phyloP scores from a whole-genome alignment of 2,113 vertebrate genomes.

The Danio rerio region GRCz12tu NC_133182.1:69825501-69826000 shows the following conservation, averaged over 20 bases:
- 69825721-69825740: not conserved
- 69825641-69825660: not conserved
- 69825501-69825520: no score
- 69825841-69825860: conserved; percentile 20
- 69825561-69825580: no score
- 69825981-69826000: conserved; percentile 46
- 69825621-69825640: no score
- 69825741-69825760: not conserved
- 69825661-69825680: not conserved
- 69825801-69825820: conserved; percentile 1
- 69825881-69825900: not conserved
- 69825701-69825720: not conserved
- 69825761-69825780: not conserved
- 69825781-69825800: conserved; percentile 46
- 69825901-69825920: conserved; percentile 15
- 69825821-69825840: conserved; percentile 15
- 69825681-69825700: not conserved
- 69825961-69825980: conserved; percentile 43
- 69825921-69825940: conserved; percentile 46
- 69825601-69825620: no score
- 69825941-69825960: conserved; percentile 45
- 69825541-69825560: no score
- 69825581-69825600: no score
- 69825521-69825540: no score
- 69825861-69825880: not conserved